Evolutionary conservation across 2,888 invertebrate species (phyloP).

Genomic region (Drosophila phalerata): DNA sequence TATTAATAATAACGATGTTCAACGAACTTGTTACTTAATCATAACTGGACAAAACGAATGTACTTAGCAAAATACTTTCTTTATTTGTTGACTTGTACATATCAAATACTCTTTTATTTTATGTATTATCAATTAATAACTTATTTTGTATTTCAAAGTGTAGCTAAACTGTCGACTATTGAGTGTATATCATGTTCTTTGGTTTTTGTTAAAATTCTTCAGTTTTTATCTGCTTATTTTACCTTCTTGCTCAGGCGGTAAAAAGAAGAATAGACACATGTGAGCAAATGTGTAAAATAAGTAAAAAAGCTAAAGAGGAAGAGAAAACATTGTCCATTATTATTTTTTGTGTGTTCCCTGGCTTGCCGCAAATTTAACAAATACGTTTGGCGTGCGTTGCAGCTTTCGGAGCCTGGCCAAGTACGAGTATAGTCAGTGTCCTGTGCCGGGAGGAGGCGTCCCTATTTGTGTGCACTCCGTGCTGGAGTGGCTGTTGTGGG

Average conservation of each 20-base stretch:
- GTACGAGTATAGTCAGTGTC: conserved; percentile 12
- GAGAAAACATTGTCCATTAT: conserved; percentile 47
- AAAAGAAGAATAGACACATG: conserved; percentile 62
- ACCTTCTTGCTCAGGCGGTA: conserved; percentile 44
- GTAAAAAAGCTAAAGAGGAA: conserved; percentile 33
- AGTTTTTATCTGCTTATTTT: conserved; percentile 19
- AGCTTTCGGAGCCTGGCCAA: conserved; percentile 26
- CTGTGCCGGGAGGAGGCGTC: conserved; percentile 29
- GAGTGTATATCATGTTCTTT: background rate
- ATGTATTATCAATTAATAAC: too few species aligned
- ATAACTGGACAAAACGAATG: too few species aligned
- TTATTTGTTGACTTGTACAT: too few species aligned
- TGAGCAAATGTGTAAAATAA: conserved; percentile 51
- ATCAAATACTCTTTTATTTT: background rate
- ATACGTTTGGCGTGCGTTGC: conserved; percentile 59
- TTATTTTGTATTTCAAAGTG: background rate
- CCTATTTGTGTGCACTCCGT: conserved; percentile 50
- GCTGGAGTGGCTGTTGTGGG: conserved; percentile 47
- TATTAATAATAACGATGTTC: too few species aligned
- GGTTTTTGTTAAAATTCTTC: conserved; percentile 17
- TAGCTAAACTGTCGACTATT: background rate
- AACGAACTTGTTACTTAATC: too few species aligned
- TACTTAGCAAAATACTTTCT: too few species aligned
- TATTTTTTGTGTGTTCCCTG: conserved; percentile 11
- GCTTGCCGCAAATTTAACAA: conserved; percentile 71